phyloP scores from a whole-genome alignment of 2,888 invertebrate species.

The Pseudolycoriella hygida region DNA sequence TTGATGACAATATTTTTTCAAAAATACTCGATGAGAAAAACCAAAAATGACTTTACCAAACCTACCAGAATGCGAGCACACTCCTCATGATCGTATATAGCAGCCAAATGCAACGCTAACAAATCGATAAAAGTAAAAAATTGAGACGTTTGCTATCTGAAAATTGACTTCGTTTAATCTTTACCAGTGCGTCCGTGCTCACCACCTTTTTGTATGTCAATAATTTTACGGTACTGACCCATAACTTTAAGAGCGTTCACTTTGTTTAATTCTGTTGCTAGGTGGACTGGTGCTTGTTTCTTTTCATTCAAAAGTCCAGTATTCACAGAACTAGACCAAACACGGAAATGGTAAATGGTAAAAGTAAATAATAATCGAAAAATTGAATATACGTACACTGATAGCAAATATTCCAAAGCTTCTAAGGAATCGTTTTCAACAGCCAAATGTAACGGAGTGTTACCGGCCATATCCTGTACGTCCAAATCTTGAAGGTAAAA shows the following conservation, averaged over 20 bases:
- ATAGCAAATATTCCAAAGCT: conserved; percentile 53
- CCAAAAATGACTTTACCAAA: conserved; percentile 7
- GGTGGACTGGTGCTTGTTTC: conserved; percentile 60
- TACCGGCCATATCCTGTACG: conserved; percentile 50
- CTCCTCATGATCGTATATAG: conserved; percentile 65
- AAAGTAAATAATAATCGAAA: no score
- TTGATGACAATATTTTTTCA: no score
- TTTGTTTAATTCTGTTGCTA: conserved; percentile 63
- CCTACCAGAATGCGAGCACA: conserved; percentile 66
- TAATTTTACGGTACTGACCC: conserved; percentile 44
- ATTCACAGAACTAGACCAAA: conserved; percentile 49
- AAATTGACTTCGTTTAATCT: no score
- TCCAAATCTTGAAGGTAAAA: conserved; percentile 44
- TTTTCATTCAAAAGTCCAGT: conserved; percentile 55
- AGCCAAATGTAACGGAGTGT: conserved; percentile 67
- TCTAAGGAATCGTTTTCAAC: conserved; percentile 55
- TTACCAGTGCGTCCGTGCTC: conserved; percentile 49
- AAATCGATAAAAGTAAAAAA: no score
- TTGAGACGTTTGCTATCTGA: no score
- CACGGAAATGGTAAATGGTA: background rate
- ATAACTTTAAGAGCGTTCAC: conserved; percentile 49
- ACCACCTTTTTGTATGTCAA: conserved; percentile 60
- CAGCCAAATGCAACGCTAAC: conserved; percentile 60
- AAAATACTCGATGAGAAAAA: background rate
- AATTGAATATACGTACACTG: conserved; percentile 37